Conservation (phyloP, 2,113 vertebrate species). For the Natator depressus region DNA sequence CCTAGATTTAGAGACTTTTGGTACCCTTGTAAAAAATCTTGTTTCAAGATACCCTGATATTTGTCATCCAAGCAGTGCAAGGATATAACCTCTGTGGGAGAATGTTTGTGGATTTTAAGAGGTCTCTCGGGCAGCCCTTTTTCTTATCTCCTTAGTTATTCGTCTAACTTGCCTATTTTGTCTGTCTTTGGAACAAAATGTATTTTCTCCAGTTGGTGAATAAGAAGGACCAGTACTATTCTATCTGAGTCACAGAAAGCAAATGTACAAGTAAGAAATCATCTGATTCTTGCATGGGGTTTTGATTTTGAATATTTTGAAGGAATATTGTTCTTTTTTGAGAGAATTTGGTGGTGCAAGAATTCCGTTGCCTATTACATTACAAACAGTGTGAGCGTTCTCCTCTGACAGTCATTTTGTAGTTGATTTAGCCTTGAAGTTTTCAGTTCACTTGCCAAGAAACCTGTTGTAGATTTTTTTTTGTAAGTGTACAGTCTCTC, state of each 20-base stretch:
- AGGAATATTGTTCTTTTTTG: background rate
- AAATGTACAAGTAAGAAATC: background rate
- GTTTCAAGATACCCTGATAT: background rate
- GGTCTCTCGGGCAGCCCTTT: constrained; percentile 1
- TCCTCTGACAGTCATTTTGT: constrained; percentile 46
- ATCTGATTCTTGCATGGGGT: background rate
- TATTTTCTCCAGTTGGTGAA: background rate
- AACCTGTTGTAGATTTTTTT: constrained; percentile 34
- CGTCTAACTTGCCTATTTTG: background rate
- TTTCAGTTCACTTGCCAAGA: constrained; percentile 35
- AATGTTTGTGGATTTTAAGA: background rate
- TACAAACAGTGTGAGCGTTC: background rate
- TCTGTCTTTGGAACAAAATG: background rate
- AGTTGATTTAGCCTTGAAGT: constrained; percentile 46
- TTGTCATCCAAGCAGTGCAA: background rate
- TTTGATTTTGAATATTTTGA: background rate
- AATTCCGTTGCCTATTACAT: background rate
- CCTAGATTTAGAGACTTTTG: background rate
- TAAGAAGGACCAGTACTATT: background rate
- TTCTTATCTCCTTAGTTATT: background rate
- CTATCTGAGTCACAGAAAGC: background rate
- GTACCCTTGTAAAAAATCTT: background rate
- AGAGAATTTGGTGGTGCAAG: background rate
- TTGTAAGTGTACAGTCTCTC: constrained; percentile 19
- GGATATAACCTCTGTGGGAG: background rate